These are phyloP conservation scores for Oreortyx pictus DNA, from an alignment of 2,797 vertebrate species.

Conservation along the genomic window DNA sequence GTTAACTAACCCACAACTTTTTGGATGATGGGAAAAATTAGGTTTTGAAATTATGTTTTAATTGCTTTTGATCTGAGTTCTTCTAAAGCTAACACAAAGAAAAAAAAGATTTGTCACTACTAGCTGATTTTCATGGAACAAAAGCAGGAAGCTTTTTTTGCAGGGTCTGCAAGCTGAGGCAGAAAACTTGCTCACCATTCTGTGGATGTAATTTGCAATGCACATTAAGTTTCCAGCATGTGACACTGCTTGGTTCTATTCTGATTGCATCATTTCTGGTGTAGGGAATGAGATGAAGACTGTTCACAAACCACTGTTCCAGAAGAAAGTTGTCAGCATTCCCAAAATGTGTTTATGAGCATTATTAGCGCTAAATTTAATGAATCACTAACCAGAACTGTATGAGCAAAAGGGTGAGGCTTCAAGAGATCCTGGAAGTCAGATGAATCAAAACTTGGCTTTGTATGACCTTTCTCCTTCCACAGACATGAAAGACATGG, in stretches of 20 bases:
- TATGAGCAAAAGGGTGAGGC: slow-evolving; percentile 64
- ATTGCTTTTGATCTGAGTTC: neutral
- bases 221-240: slow-evolving; percentile 19
- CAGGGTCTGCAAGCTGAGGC: neutral
- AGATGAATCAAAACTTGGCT: slow-evolving; percentile 46
- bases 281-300: slow-evolving; percentile 1
- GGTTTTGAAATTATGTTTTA: neutral
- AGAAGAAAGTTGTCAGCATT: slow-evolving; percentile 46
- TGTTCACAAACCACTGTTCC: slow-evolving; percentile 19
- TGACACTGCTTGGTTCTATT: neutral
- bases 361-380: slow-evolving; percentile 36
- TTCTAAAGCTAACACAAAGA: neutral
- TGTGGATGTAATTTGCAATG: neutral
- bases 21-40: neutral
- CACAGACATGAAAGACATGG: neutral
- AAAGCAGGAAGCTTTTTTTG: slow-evolving; percentile 34
- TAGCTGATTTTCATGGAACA: slow-evolving; percentile 23
- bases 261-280: slow-evolving; percentile 39
- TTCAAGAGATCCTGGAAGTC: slow-evolving; percentile 28
- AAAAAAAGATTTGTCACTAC: neutral
- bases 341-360: slow-evolving; percentile 41
- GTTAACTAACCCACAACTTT: neutral
- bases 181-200: neutral
- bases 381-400: slow-evolving; percentile 60
- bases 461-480: slow-evolving; percentile 4